phyloP scores from a whole-genome alignment of 2,888 invertebrate genomes.

The Lycaena phlaeas region DNA sequence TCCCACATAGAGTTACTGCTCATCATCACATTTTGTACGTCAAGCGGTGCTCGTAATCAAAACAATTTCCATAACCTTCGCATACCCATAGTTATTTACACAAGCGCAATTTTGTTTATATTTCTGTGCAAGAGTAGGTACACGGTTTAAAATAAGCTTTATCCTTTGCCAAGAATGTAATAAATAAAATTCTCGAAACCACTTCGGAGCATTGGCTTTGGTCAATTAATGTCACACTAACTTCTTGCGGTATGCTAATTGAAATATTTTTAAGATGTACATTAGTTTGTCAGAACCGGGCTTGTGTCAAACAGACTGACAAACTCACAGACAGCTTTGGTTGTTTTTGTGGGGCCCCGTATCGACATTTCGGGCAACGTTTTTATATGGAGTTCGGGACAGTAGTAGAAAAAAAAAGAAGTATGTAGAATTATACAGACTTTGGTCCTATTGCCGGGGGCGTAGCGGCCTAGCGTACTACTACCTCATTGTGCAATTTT shows the following conservation, averaged over 20 bases:
- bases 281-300: neutral
- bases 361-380: too few species aligned
- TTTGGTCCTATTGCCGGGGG: too few species aligned
- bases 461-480: too few species aligned
- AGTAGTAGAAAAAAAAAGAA: too few species aligned
- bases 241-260: neutral
- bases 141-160: conserved; percentile 13
- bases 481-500: too few species aligned
- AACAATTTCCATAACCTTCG: conserved; percentile 22
- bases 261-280: neutral
- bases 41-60: too few species aligned
- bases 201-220: conserved; percentile 3
- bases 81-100: conserved; percentile 34
- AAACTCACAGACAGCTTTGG: neutral
- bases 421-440: too few species aligned
- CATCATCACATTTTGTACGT: too few species aligned
- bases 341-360: too few species aligned
- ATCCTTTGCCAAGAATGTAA: conserved; percentile 13
- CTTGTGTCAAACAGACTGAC: neutral
- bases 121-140: conserved; percentile 36
- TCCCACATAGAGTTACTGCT: too few species aligned
- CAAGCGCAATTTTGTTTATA: conserved; percentile 50
- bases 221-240: conserved; percentile 1
- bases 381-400: too few species aligned
- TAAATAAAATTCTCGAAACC: conserved; percentile 9